Evolutionary conservation across 2,113 vertebrate species (phyloP), one percentile per base, ranked within the genome.

Genomic region (Emydura subglobosa): DNA sequence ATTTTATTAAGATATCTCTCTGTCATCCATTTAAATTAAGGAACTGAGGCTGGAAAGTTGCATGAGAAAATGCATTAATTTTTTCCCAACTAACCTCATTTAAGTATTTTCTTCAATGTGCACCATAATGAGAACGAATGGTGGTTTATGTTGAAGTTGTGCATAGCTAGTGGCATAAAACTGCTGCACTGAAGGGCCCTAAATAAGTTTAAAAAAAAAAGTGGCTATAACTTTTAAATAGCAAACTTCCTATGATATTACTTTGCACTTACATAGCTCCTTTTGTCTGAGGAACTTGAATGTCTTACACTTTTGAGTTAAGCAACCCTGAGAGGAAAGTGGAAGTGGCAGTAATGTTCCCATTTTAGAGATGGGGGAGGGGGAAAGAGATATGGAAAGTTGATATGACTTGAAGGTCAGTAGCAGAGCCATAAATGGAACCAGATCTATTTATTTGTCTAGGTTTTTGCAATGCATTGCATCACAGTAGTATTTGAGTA

Each of bases 401-500:
- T 81, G 5, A 59, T 34, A 27, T 5, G 5, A 3, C 57, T 16
- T 53, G 9, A 3, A 3, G 16, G 34, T 1, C 4, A 6, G 19
- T 72, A 17, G 19, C 34, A 72, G 65, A 72, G 65, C 39, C 27
- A 0, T 7, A 16, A 31, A 0, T 3, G 10, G 81, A 10, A 76
- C 1, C 4, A 61, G 39, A 2, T 34, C 81, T 47, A 34, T 8
- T 8, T 29, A 1, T 54, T 44, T 3, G 0, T 24, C 11, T 42
- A 2, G 0, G 61, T 49, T 53, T 87, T 1, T 1, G 0, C 53
- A 4, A 0, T 1, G 78, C 55, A 65, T 6, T 59, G 0, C 4
- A 34, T 72, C 31, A 25, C 53, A 39, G 42, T 1, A 1, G 39
- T 21, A 1, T 79, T 80, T 31, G 2, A 55, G n/a, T 50, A 39